Conservation (phyloP, 2,113 vertebrate genomes). For the Phaetusa simplex region DNA sequence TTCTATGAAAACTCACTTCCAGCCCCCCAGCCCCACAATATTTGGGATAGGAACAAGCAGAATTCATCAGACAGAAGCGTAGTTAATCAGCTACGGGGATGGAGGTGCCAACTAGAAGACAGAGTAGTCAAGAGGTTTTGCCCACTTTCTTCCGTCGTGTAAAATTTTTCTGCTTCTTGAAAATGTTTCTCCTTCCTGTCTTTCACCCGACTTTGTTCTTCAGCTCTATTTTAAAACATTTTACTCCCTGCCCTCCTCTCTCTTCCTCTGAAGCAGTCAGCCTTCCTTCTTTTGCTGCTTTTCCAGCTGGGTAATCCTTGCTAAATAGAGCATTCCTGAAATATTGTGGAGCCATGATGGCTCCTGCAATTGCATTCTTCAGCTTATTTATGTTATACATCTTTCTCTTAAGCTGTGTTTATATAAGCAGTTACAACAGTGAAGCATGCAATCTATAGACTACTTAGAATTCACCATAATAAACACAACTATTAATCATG, state of each 20-base stretch:
- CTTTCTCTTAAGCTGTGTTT: background rate
- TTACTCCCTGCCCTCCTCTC: background rate
- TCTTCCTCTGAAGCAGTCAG: background rate
- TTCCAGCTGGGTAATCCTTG: background rate
- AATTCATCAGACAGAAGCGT: background rate
- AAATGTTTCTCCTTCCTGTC: background rate
- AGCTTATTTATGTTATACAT: background rate
- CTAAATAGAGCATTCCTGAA: background rate
- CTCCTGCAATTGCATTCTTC: background rate
- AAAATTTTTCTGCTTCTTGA: background rate
- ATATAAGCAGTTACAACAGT: background rate
- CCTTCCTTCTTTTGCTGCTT: background rate
- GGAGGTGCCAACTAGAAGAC: background rate
- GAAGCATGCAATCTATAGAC: background rate
- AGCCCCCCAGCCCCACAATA: background rate
- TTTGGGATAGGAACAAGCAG: background rate
- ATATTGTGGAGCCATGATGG: background rate
- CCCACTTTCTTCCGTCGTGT: rapidly evolving
- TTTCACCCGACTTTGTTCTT: background rate
- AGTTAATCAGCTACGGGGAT: background rate
- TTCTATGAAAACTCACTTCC: background rate
- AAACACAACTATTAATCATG: background rate
- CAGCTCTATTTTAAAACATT: background rate
- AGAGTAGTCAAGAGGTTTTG: background rate
- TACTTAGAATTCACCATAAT: slow-evolving; percentile 27